These are phyloP conservation scores for Drosophila diplacantha DNA, from an alignment of 2,888 invertebrate genomes.

Conservation along the genomic window DNA sequence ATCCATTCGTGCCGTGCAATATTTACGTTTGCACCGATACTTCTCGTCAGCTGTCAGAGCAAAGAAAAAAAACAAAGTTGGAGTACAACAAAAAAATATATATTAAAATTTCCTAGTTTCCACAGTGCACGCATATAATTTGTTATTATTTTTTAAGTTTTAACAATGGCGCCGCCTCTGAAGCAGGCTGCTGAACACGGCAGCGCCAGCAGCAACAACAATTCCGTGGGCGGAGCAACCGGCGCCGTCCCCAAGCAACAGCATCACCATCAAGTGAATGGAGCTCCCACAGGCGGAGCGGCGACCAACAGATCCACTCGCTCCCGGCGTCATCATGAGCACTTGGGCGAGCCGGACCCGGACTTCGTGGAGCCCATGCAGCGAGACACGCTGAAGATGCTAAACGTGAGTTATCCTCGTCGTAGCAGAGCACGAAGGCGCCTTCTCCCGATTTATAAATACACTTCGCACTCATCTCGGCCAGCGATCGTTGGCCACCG, in stretches of 20 bases:
- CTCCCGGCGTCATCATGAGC: constrained; percentile 49
- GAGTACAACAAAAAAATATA: constrained; percentile 7
- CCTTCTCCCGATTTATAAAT: constrained; percentile 57
- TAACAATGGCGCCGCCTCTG: constrained; percentile 33
- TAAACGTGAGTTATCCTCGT: constrained; percentile 68
- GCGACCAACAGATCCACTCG: constrained; percentile 28
- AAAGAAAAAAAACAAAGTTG: constrained; percentile 15
- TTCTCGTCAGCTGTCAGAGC: constrained; percentile 24
- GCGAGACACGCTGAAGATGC: constrained; percentile 80
- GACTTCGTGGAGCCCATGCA: constrained; percentile 82
- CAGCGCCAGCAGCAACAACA: constrained; percentile 46
- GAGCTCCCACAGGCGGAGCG: constrained; percentile 37
- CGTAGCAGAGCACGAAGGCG: constrained; percentile 4
- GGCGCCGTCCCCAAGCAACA: constrained; percentile 65
- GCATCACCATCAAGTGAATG: constrained; percentile 29
- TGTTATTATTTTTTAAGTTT: constrained; percentile 4
- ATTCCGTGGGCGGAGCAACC: constrained; percentile 48
- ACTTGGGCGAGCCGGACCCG: constrained; percentile 51
- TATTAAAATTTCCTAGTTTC: constrained; percentile 13
- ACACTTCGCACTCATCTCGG: constrained; percentile 53
- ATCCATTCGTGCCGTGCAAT: not conserved
- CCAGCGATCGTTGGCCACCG: constrained; percentile 14
- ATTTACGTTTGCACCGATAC: constrained; percentile 1
- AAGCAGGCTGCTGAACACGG: constrained; percentile 25
- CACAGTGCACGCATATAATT: constrained; percentile 11